phyloP scores from a whole-genome alignment of 2,797 vertebrate genomes.

The Podargus strigoides region DNA sequence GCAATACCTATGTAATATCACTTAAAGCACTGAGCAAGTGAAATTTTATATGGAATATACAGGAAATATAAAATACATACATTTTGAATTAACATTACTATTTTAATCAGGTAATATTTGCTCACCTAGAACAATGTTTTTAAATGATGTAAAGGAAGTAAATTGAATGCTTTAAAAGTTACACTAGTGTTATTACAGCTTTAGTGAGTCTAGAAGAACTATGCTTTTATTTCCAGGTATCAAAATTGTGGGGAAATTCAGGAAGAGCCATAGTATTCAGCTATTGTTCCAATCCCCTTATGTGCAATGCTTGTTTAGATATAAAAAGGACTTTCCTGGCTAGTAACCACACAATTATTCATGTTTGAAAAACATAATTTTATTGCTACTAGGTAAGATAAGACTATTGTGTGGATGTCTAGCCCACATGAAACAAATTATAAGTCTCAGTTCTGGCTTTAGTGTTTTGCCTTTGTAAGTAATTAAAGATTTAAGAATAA shows the following conservation, averaged over 20 bases:
- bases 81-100: not conserved
- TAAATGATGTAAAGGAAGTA: not conserved
- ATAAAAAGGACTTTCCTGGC: conserved; percentile 8
- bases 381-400: not conserved
- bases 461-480: not conserved
- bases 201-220: not conserved
- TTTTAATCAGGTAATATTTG: not conserved
- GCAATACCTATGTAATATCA: not conserved
- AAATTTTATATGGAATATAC: not conserved
- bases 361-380: not conserved
- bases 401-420: not conserved
- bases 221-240: not conserved
- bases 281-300: not conserved
- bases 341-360: not conserved
- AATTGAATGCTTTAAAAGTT: not conserved
- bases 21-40: not conserved
- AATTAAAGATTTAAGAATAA: not conserved
- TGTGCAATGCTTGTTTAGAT: not conserved
- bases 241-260: conserved; percentile 36
- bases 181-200: not conserved
- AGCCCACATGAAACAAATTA: not conserved
- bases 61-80: not conserved
- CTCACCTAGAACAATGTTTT: not conserved
- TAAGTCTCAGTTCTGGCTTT: not conserved
- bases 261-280: not conserved